Conservation (phyloP, 1,140 invertebrate genomes). For the Zaprionus capensis region DNA sequence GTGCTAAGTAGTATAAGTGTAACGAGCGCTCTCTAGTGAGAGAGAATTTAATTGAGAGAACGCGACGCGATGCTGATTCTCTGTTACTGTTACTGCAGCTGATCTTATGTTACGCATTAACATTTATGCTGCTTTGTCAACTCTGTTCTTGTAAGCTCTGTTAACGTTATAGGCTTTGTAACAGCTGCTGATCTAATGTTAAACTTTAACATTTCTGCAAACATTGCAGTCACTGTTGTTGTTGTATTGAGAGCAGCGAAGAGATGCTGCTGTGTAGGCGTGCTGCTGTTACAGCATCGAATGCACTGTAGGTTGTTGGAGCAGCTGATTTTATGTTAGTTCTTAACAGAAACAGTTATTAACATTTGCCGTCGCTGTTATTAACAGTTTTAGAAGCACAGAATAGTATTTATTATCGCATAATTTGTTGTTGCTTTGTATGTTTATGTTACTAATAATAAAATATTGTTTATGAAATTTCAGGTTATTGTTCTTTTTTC, state of each 20-base stretch:
- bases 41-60: constrained; percentile 18
- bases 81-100: constrained; percentile 39
- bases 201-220: constrained; percentile 12
- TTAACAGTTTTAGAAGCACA: constrained; percentile 50
- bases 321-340: not conserved
- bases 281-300: constrained; percentile 6
- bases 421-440: constrained; percentile 33
- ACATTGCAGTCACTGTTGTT: not conserved
- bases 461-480: not conserved
- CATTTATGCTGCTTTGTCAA: not conserved
- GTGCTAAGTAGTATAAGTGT: not conserved
- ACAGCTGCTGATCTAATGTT: constrained; percentile 29
- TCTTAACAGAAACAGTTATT: not conserved
- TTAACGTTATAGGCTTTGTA: constrained; percentile 16
- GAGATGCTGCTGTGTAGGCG: constrained; percentile 13
- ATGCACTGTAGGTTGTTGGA: not conserved
- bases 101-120: constrained; percentile 17
- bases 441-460: not conserved
- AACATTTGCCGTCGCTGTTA: constrained; percentile 9
- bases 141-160: no score
- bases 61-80: constrained; percentile 40
- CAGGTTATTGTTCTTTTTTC: constrained; percentile 35
- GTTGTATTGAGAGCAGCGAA: not conserved
- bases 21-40: not conserved
- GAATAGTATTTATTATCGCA: not conserved